Base-by-base conservation (phyloP, 2,888 invertebrate genomes). In the Aporophyla nigra region DNA sequence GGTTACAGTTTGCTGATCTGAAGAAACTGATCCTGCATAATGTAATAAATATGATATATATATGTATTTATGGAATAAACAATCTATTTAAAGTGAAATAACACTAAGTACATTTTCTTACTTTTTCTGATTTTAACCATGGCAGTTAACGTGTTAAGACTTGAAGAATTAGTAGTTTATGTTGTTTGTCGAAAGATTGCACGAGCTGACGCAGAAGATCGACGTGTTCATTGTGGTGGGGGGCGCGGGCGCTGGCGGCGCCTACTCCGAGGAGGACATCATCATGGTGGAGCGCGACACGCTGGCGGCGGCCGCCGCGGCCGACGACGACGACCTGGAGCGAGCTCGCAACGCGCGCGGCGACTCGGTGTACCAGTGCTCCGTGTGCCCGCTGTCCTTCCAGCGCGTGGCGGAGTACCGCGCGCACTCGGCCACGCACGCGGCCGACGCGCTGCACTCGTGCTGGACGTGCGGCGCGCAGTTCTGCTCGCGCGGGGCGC, bases 191-290 rank as follows among this genome's bases (percentile, higher is more conserved):
- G 12, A 24, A 80, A 92, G 94, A 63, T 85, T 96, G 12, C 94
- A 95, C 69, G 96, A 96, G 83, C 85, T 96, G 54, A 96, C 96
- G 0, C 95, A 96, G 88, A 96, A 96, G 88, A 95, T 96, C 40
- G 96, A 96, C 74, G 96, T 96, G 33, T 96, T 96, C 86, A 96
- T 96, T 54, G 96, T 96, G 46, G 96, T 96, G 59, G 96, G 96
- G 0, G 94, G 94, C 0, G 93, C 92, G 0, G 94, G 93, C 2
- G 90, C 91, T 1, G 92, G 91, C 0, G 94, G 94, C 3, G 89
- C 93, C 0, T 96, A 96, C 84, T 94, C 91, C 70, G 96, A 96
- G 81, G 95, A 96, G 76, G 96, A 96, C 78, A 95, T 96, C 67
- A 96, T 96, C 65, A 95, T 95, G 95, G 96, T 96, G 83, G 95